These are phyloP conservation scores for Dermatemys mawii DNA, from an alignment of 2,113 vertebrate species.

Conservation along the genomic window DNA sequence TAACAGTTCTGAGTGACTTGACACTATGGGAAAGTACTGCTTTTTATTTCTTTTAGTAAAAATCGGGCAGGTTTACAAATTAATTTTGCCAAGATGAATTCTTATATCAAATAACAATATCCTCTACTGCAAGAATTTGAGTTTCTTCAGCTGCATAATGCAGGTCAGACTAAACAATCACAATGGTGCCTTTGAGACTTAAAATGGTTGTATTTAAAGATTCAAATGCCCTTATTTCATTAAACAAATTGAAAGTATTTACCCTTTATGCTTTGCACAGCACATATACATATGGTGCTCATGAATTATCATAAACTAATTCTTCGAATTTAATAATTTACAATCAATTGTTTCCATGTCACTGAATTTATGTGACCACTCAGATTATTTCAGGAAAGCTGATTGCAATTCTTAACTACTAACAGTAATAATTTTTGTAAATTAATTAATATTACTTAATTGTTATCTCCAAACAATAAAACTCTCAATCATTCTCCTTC, in stretches of 20 bases:
- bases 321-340: slow-evolving; percentile 46
- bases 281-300: slow-evolving; percentile 36
- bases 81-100: not conserved
- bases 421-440: slow-evolving; percentile 35
- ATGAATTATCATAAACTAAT: slow-evolving; percentile 62
- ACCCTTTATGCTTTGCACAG: slow-evolving; percentile 11
- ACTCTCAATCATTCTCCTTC: not conserved
- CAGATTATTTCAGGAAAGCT: slow-evolving; percentile 35
- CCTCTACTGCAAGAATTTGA: not conserved
- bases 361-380: slow-evolving; percentile 39
- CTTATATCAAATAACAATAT: not conserved
- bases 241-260: slow-evolving; percentile 36
- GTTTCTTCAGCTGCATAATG: not conserved
- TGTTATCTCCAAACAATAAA: not conserved
- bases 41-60: not conserved
- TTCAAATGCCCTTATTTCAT: slow-evolving; percentile 38
- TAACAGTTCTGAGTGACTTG: not conserved
- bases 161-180: not conserved
- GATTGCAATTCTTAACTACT: not conserved
- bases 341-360: slow-evolving; percentile 64
- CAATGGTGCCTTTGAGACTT: not conserved
- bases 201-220: not conserved
- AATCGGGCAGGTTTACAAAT: not conserved
- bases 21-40: not conserved
- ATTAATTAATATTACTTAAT: slow-evolving; percentile 26